Base-by-base conservation (phyloP, 1,140 invertebrate species). In the Zaprionus inermis region DNA sequence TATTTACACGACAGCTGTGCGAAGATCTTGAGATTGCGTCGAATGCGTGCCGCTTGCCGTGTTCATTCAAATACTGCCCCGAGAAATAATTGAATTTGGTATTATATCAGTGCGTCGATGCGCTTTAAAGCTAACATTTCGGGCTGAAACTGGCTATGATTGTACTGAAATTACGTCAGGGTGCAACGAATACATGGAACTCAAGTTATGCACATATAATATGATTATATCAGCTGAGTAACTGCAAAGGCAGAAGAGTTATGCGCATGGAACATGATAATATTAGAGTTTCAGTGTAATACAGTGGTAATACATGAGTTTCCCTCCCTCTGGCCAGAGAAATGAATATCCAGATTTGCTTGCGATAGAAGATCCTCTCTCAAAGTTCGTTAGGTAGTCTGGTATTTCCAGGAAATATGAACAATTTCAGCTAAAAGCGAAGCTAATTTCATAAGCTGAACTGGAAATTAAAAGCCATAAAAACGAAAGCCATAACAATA, bases 1-100 rank as follows among this genome's bases (percentile, higher is more conserved):
- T 86, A 86, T 86, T 86, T 86, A 88, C 82, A 68, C 82, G 82
- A 86, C 82, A 86, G 82, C 82, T 86, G 82, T 88, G 83, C 83
- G 79, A 72, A 73, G 76, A 73, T 76, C 79, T 66, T 67, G 58
- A 79, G 72, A 64, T 73, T 66, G 34, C 46, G 68, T 44, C 12
- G 18, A 28, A 44, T 51, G 63, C 44, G 54, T 49, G 10, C 38
- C 51, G 14, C 36, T 7, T 18, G 22, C 24, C n/a, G 61, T 20
- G 30, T 64, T 82, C 68, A 79, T 79, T 86, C 76, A 81, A 81
- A 81, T 79, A 86, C 81, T 86, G 72, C 44, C 71, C 79, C 72
- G 46, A 51, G 55, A 67, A 66, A 82, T 79, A 86, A 85, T 86
- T 86, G 67, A 85, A 85, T 85, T 86, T 82, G n/a, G n/a, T n/a